Conservation (phyloP, 1,140 invertebrate species). For the Parapsyche elsis region DNA sequence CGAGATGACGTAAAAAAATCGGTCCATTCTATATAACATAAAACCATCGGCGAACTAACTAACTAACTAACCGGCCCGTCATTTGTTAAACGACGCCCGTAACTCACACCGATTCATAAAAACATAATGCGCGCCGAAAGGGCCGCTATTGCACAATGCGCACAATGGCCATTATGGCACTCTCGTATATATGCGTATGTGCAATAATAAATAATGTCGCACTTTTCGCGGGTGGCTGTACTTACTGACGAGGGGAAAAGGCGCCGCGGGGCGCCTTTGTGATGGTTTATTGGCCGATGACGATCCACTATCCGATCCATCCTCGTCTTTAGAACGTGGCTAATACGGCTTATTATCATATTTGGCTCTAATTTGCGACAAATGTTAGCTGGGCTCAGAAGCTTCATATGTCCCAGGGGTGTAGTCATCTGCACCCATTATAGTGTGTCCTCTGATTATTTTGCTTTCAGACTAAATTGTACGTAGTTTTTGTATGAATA, state of each 20-base stretch:
- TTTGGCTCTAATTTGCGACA: too few species aligned
- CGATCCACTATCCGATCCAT: constrained; percentile 17
- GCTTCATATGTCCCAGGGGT: too few species aligned
- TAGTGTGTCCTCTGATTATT: too few species aligned
- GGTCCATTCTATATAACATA: background rate
- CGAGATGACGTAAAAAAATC: background rate
- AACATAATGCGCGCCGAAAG: too few species aligned
- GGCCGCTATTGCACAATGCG: too few species aligned
- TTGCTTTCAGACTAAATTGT: too few species aligned
- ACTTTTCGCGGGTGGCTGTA: constrained; percentile 33
- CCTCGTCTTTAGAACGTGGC: background rate
- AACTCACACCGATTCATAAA: background rate
- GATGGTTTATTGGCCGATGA: constrained; percentile 51
- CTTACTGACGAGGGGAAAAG: too few species aligned
- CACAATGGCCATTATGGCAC: background rate
- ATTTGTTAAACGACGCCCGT: background rate
- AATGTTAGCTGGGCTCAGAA: too few species aligned
- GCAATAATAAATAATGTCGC: constrained; percentile 37
- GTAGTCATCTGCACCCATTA: too few species aligned
- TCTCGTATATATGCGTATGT: background rate
- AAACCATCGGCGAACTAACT: background rate
- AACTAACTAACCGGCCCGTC: background rate
- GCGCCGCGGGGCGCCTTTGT: constrained; percentile 53
- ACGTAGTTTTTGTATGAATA: too few species aligned
- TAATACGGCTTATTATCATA: too few species aligned